These are phyloP conservation scores for Craterocephalus amniculus DNA, from an alignment of 2,797 vertebrate species.

Conservation along the genomic window DNA sequence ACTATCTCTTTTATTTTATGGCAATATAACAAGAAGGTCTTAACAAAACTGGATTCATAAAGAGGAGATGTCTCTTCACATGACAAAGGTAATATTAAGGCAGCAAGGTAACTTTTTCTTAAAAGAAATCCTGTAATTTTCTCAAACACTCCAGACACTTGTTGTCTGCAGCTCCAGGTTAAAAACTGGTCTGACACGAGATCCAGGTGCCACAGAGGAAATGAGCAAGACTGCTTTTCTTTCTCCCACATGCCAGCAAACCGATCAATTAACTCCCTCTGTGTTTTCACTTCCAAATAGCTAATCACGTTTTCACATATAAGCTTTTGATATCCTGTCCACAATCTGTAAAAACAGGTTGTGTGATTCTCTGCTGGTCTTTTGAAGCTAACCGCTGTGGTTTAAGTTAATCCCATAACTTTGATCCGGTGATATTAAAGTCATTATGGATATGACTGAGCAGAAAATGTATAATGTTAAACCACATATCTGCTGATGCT, in stretches of 20 bases:
- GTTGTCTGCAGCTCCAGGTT: conserved; percentile 51
- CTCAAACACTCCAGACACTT: conserved; percentile 32
- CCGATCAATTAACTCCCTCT: conserved; percentile 58
- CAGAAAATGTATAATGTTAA: conserved; percentile 35
- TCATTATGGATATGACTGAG: conserved; percentile 34
- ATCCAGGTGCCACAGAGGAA: conserved; percentile 59
- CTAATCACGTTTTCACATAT: conserved; percentile 33
- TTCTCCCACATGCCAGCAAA: conserved; percentile 19
- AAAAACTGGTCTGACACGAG: conserved; percentile 66
- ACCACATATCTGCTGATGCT: conserved; percentile 31
- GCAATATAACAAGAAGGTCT: too few species aligned
- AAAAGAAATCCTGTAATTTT: neutral
- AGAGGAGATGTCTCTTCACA: too few species aligned
- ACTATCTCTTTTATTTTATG: too few species aligned
- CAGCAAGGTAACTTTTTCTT: neutral
- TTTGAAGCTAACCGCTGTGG: conserved; percentile 52
- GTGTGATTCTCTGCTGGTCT: conserved; percentile 43
- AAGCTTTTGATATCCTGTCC: conserved; percentile 53
- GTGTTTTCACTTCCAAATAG: conserved; percentile 48
- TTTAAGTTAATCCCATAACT: conserved; percentile 57
- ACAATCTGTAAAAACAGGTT: conserved; percentile 40
- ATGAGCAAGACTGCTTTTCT: conserved; percentile 25
- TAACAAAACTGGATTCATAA: too few species aligned
- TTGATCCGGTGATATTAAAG: conserved; percentile 60
- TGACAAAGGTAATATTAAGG: too few species aligned